Evolutionary conservation across 2,113 vertebrate species (phyloP).

Genomic region (Lycaon pictus): DNA sequence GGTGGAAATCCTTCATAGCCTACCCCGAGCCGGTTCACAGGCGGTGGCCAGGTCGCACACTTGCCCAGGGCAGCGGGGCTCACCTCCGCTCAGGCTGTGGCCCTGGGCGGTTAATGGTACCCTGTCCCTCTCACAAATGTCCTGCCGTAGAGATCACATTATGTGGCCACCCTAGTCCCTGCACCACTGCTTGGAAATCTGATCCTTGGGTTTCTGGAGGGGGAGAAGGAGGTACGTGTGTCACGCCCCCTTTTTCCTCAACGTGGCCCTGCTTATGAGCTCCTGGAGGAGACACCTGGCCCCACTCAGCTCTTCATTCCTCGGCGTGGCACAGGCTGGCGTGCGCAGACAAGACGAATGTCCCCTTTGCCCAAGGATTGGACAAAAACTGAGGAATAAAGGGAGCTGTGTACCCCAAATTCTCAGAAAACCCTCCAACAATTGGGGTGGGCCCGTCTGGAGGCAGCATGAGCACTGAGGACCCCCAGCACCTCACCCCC

Average conservation of each 20-base stretch:
- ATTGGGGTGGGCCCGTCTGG: no score
- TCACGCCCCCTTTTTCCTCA: rapidly evolving
- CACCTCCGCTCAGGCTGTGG: rapidly evolving
- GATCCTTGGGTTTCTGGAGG: rapidly evolving
- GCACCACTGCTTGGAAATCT: not conserved
- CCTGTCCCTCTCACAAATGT: not conserved
- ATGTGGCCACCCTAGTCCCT: not conserved
- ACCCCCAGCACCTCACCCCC: no score
- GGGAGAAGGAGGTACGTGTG: rapidly evolving
- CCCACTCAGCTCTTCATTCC: rapidly evolving
- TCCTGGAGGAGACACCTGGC: not conserved
- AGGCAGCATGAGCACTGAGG: not conserved
- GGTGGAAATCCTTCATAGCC: not conserved
- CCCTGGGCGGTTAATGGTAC: not conserved
- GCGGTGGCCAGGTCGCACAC: not conserved
- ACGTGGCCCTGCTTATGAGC: rapidly evolving
- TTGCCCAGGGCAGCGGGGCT: no score
- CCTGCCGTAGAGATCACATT: not conserved
- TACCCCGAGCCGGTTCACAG: not conserved
- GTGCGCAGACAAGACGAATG: no score
- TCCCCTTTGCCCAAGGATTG: not conserved
- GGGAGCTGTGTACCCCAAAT: rapidly evolving
- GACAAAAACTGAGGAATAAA: not conserved
- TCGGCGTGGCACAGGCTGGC: rapidly evolving
- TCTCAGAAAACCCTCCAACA: not conserved